A percentile compares a stretch with the other conserved stretches of the same genome.
Conservation (phyloP, 2,113 vertebrate genomes). For the Reinhardtius hippoglossoides region DNA sequence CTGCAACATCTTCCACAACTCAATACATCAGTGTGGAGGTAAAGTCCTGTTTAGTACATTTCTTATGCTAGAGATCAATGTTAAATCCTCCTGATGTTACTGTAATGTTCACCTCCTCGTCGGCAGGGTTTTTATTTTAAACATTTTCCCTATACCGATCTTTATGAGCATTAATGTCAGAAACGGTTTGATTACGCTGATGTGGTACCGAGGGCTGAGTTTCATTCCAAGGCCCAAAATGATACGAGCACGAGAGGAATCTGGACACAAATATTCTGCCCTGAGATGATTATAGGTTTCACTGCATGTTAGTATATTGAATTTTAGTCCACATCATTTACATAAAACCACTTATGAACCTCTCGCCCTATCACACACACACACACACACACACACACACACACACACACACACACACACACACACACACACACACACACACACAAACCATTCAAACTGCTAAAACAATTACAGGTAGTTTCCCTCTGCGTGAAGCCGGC, state of each 20-base stretch:
- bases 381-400: too few relatives aligned
- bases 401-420: too few relatives aligned
- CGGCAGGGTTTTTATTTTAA: not conserved
- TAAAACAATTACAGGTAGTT: conserved; percentile 60
- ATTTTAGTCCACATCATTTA: not conserved
- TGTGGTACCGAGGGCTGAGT: not conserved
- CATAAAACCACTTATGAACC: not conserved
- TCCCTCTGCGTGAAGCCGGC: conserved; percentile 50
- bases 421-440: not conserved
- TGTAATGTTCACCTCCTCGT: not conserved
- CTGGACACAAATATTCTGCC: not conserved
- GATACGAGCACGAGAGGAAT: not conserved
- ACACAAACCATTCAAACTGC: not conserved
- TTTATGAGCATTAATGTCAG: not conserved
- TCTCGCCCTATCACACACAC: not conserved
- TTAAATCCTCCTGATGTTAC: not conserved
- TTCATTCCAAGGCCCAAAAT: not conserved
- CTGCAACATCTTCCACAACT: not conserved
- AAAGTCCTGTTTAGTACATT: not conserved
- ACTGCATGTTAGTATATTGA: not conserved
- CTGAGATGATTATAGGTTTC: not conserved
- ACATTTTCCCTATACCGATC: not conserved
- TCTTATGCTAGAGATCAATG: not conserved
- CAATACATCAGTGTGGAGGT: not conserved
- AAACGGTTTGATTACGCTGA: not conserved